These are phyloP conservation scores for Polyodon spathula DNA, from an alignment of 2,113 vertebrate genomes.

Conservation along the genomic window DNA sequence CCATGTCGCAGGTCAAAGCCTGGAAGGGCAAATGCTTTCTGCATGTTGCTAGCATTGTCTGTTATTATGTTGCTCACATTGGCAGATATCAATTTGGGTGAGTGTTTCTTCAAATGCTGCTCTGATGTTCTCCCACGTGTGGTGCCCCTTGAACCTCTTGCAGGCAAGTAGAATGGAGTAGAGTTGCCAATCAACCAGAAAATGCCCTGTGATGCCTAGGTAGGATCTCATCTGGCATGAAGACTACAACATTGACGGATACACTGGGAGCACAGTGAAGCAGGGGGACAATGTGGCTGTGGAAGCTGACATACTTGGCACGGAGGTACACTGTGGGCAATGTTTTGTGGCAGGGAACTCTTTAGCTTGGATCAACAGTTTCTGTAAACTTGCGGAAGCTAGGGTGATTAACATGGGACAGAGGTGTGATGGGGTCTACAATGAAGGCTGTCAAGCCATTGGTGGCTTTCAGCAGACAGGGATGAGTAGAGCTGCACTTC, in stretches of 20 bases:
- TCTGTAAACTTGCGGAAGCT: neutral
- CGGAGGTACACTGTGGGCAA: neutral
- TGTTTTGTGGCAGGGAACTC: neutral
- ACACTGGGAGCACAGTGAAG: neutral
- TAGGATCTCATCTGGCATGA: neutral
- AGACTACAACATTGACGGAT: neutral
- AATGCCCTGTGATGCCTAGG: neutral
- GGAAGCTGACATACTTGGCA: neutral
- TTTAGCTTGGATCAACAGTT: neutral
- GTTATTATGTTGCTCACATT: too few relatives aligned
- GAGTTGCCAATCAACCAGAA: neutral
- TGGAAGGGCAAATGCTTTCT: too few relatives aligned
- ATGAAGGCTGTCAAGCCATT: neutral
- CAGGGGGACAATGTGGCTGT: neutral
- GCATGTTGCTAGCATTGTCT: too few relatives aligned
- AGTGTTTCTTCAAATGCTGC: too few relatives aligned
- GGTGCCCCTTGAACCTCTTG: neutral
- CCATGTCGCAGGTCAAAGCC: too few relatives aligned
- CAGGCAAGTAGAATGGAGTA: neutral
- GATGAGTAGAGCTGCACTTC: neutral
- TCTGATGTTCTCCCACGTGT: too few relatives aligned
- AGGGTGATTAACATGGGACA: neutral
- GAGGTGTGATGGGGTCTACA: neutral
- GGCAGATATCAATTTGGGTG: too few relatives aligned
- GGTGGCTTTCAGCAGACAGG: neutral